phyloP scores from a whole-genome alignment of 2,113 vertebrate species.

The Chaetops frenatus region DNA sequence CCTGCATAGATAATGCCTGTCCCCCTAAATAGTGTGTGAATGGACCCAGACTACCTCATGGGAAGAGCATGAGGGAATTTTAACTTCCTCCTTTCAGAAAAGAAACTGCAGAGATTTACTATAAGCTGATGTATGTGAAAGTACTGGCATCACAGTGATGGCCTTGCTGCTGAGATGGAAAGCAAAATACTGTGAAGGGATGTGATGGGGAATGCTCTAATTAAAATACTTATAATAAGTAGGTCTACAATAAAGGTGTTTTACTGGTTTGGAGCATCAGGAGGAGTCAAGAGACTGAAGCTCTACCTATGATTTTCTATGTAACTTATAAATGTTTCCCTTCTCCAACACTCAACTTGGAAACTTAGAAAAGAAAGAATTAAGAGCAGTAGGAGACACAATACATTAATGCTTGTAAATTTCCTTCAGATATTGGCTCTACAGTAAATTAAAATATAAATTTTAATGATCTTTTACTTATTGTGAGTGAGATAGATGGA shows the following conservation, averaged over 20 bases:
- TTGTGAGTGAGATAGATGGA: constrained; percentile 21
- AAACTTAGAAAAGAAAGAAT: background rate
- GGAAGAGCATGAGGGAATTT: background rate
- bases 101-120: background rate
- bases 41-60: rapidly evolving
- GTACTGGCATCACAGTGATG: background rate
- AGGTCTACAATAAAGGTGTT: background rate
- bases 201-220: rapidly evolving
- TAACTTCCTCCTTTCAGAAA: background rate
- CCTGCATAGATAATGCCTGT: background rate
- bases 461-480: constrained; percentile 36
- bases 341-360: background rate
- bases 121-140: background rate
- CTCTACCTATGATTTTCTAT: background rate
- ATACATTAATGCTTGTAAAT: constrained; percentile 3
- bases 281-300: background rate
- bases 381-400: constrained; percentile 20
- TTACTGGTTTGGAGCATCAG: background rate
- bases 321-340: background rate
- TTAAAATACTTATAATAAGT: background rate
- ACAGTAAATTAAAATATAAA: constrained; percentile 29
- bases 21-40: background rate
- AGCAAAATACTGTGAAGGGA: background rate
- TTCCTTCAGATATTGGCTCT: constrained; percentile 13
- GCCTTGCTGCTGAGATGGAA: background rate